A percentile compares a stretch with the other conserved stretches of the same genome.
Evolutionary conservation across 2,113 vertebrate species (phyloP).

Genomic region (Entomyzon cyanotis): DNA sequence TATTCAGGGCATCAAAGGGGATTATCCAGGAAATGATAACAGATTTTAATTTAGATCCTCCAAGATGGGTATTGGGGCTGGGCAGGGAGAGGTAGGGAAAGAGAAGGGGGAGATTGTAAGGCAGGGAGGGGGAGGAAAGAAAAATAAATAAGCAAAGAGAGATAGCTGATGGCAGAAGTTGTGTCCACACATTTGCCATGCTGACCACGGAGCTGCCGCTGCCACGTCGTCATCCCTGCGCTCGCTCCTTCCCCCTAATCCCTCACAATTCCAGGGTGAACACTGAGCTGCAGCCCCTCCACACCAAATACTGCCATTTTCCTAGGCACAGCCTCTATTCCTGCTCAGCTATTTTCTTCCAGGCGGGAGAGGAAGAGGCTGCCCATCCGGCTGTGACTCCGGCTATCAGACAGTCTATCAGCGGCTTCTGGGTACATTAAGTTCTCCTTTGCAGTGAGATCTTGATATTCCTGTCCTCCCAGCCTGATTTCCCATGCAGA

Average conservation of each 20-base stretch:
- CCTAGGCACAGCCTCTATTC: not conserved
- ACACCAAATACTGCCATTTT: not conserved
- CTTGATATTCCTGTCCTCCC: not conserved
- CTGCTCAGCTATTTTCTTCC: not conserved
- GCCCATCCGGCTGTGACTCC: not conserved
- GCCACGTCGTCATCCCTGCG: not conserved
- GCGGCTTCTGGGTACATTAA: slow-evolving; percentile 28
- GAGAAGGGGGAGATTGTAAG: not conserved
- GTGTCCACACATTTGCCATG: not conserved
- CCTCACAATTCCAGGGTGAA: not conserved
- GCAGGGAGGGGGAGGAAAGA: not conserved
- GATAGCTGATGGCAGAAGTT: not conserved
- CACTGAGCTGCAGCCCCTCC: rapidly evolving
- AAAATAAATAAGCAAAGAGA: slow-evolving; percentile 5
- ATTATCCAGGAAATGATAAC: slow-evolving; percentile 75
- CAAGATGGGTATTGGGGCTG: slow-evolving; percentile 40
- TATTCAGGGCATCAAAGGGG: slow-evolving; percentile 74
- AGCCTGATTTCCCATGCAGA: slow-evolving; percentile 3
- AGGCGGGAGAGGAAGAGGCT: not conserved
- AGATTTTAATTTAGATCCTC: slow-evolving; percentile 83
- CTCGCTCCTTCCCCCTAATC: not conserved
- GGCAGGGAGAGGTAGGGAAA: not conserved
- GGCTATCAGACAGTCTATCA: slow-evolving; percentile 37
- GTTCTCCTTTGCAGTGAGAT: not conserved
- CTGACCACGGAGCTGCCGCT: not conserved